These are phyloP conservation scores for Catocala fraxini DNA, from an alignment of 2,888 invertebrate genomes.

Conservation along the genomic window DNA sequence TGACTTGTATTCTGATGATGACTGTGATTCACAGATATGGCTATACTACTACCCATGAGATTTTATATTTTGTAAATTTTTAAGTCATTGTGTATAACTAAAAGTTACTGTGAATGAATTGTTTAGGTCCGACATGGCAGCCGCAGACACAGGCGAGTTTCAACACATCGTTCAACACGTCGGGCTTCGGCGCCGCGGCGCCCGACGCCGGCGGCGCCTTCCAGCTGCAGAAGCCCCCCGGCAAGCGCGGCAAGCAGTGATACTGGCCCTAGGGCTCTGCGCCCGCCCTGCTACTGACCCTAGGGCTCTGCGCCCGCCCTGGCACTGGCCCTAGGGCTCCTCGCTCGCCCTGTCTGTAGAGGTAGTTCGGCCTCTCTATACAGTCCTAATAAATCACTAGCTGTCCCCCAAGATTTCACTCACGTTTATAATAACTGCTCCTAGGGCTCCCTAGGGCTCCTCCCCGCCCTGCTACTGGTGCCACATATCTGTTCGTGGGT, in stretches of 20 bases:
- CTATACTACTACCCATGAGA: no score
- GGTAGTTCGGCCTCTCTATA: no score
- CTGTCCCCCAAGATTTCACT: no score
- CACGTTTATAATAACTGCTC: no score
- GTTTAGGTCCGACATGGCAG: conserved; percentile 69
- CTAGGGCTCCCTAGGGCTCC: no score
- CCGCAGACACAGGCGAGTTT: conserved; percentile 62
- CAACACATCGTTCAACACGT: conserved; percentile 59
- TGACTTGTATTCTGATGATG: no score
- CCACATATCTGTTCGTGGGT: no score
- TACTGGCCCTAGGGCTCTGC: conserved; percentile 66
- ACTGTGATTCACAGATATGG: no score
- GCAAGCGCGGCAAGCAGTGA: conserved; percentile 91
- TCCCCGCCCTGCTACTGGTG: no score
- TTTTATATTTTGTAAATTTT: no score
- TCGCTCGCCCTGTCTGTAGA: no score
- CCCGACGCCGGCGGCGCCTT: conserved; percentile 73
- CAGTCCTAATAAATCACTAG: no score
- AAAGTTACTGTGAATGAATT: conserved; percentile 28
- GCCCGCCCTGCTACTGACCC: conserved; percentile 61
- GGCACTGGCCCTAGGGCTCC: conserved; percentile 62
- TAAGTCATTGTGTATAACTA: not conserved
- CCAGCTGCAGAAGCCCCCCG: conserved; percentile 91
- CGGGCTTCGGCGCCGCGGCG: conserved; percentile 56
- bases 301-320: conserved; percentile 32